These are phyloP conservation scores for Copidosoma aretas DNA, from an alignment of 2,888 invertebrate species.

Conservation along the genomic window DNA sequence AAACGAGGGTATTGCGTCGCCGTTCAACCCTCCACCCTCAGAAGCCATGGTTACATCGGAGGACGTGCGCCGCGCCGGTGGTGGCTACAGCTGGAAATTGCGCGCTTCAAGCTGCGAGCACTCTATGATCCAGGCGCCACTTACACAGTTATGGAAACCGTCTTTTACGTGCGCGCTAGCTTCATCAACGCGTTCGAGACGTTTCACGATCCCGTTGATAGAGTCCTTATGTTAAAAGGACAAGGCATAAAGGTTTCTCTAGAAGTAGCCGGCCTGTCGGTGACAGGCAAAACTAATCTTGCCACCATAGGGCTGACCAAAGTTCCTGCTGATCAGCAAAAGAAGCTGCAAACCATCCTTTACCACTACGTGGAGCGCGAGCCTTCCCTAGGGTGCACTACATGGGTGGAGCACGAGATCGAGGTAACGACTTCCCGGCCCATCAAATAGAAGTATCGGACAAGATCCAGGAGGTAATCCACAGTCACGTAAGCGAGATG, in stretches of 20 bases:
- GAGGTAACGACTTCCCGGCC: background rate
- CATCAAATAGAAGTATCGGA: constrained; percentile 17
- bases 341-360: background rate
- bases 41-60: no score
- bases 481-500: constrained; percentile 2
- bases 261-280: background rate
- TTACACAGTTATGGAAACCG: background rate
- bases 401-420: no score
- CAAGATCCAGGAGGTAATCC: constrained; percentile 5
- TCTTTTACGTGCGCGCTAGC: background rate
- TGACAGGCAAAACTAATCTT: background rate
- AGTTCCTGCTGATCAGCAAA: background rate
- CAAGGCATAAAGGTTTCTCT: background rate
- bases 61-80: background rate
- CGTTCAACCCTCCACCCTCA: no score
- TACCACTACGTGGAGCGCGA: background rate
- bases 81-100: background rate
- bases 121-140: background rate
- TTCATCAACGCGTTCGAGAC: background rate
- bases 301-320: background rate
- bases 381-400: no score
- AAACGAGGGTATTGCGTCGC: no score
- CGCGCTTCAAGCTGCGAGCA: background rate
- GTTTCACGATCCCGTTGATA: background rate
- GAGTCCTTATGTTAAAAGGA: background rate